Evolutionary conservation across 2,888 invertebrate genomes (phyloP), one percentile per base, ranked within the genome.

Genomic region (Bedellia somnulentella): DNA sequence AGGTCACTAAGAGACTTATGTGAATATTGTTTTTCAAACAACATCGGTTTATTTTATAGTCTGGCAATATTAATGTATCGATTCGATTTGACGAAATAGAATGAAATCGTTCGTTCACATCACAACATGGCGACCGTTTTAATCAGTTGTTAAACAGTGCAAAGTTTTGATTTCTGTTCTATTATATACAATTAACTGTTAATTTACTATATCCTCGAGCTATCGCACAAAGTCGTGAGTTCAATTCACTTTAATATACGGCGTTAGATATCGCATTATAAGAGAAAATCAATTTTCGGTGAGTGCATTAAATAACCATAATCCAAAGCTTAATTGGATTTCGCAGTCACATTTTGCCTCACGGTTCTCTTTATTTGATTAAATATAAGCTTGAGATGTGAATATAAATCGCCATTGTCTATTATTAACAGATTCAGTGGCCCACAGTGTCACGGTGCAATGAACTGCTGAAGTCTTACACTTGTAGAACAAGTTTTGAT

Each of bases 111-210:
- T 18, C 34, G 35, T 38, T 32, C 42, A 43, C 43, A 43, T 43
- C 63, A 67, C 73, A 75, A 73, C 59, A 75, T 75, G 73, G 71
- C 73, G 61, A 57, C 50, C 40, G n/a, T 41, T 46, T 34, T 48
- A 50, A 52, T 53, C 60, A 59, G 54, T 59, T 60, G 60, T 48
- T 55, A 39, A 43, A 43, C 47, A 37, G 32, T 37, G 33, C 24
- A 39, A 38, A 5, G 18, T 9, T 41, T 45, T 45, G 45, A 33
- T 34, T 37, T 41, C 14, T 33, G 36, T 42, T 38, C 36, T 39
- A 31, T 36, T 31, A 39, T 30, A 37, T 41, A 31, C 33, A 35
- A 27, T 36, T 35, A 23, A 36, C 44, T 34, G 40, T 29, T 29
- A 25, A 6, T 35, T 36, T 16, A 10, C 17, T 2, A n/a, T n/a